phyloP scores from a whole-genome alignment of 2,113 vertebrate genomes.

The Damaliscus lunatus region DNA sequence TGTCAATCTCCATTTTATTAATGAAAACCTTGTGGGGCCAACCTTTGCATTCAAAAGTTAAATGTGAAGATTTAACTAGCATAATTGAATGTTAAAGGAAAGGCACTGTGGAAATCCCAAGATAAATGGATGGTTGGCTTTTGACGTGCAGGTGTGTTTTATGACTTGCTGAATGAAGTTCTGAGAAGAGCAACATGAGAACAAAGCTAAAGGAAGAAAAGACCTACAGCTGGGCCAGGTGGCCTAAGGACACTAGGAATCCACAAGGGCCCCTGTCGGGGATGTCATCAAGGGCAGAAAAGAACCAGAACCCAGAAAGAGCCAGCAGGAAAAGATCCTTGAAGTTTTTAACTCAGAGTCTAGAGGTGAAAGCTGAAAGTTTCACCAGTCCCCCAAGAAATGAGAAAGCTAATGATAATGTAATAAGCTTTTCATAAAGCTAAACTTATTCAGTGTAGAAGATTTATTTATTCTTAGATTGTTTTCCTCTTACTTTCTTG shows the following conservation, averaged over 20 bases:
- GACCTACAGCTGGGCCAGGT: not conserved
- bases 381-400: not conserved
- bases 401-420: not conserved
- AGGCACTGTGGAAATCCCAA: not conserved
- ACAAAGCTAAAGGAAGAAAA: not conserved
- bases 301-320: not conserved
- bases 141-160: constrained; percentile 2
- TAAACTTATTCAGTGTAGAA: not conserved
- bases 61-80: not conserved
- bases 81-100: constrained; percentile 24
- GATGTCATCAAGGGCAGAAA: not conserved
- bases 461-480: constrained; percentile 5
- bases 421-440: constrained; percentile 3
- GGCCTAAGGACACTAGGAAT: not conserved
- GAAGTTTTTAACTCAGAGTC: not conserved
- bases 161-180: not conserved
- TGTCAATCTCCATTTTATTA: not conserved
- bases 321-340: not conserved
- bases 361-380: not conserved
- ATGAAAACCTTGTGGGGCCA: not conserved
- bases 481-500: not conserved
- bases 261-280: not conserved
- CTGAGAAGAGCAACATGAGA: constrained; percentile 26
- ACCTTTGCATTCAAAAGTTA: not conserved
- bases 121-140: not conserved